Conservation (phyloP, 2,888 invertebrate genomes). For the Helleia helle region DNA sequence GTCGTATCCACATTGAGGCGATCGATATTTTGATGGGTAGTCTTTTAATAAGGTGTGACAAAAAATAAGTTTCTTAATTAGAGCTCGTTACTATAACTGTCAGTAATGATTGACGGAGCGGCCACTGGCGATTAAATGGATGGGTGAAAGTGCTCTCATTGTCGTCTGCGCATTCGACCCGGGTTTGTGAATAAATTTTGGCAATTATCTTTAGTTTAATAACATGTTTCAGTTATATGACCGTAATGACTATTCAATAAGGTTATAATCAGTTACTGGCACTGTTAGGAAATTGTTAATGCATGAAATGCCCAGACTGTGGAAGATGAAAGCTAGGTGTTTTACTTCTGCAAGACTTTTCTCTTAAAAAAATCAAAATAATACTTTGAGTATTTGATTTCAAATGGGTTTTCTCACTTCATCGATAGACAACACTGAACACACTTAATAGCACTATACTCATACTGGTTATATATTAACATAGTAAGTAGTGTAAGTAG, state of each 20-base stretch:
- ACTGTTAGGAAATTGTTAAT: too few relatives aligned
- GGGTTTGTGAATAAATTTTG: slow-evolving; percentile 6
- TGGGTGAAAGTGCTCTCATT: slow-evolving; percentile 21
- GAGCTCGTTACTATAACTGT: slow-evolving; percentile 21
- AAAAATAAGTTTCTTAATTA: slow-evolving; percentile 25
- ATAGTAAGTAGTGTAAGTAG: too few relatives aligned
- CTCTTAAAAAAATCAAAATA: too few relatives aligned
- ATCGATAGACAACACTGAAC: too few relatives aligned
- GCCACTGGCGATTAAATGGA: slow-evolving; percentile 11
- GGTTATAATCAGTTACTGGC: neutral
- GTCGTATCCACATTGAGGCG: slow-evolving; percentile 7
- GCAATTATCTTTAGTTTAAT: slow-evolving; percentile 3
- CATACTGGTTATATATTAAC: too few relatives aligned
- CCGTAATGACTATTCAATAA: slow-evolving; percentile 4
- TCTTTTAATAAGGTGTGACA: slow-evolving; percentile 21
- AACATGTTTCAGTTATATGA: slow-evolving; percentile 2
- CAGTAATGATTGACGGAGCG: slow-evolving; percentile 18
- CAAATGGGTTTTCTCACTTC: too few relatives aligned
- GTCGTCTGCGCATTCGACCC: slow-evolving; percentile 6
- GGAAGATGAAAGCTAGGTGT: too few relatives aligned
- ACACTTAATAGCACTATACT: too few relatives aligned
- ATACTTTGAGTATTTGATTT: too few relatives aligned
- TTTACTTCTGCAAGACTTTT: too few relatives aligned
- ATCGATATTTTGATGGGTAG: slow-evolving; percentile 20
- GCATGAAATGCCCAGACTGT: too few relatives aligned